Percentiles rank a stretch among this genome's conserved stretches.
phyloP scores from a whole-genome alignment of 2,888 invertebrate genomes.

The Hyposoter didymator region DNA sequence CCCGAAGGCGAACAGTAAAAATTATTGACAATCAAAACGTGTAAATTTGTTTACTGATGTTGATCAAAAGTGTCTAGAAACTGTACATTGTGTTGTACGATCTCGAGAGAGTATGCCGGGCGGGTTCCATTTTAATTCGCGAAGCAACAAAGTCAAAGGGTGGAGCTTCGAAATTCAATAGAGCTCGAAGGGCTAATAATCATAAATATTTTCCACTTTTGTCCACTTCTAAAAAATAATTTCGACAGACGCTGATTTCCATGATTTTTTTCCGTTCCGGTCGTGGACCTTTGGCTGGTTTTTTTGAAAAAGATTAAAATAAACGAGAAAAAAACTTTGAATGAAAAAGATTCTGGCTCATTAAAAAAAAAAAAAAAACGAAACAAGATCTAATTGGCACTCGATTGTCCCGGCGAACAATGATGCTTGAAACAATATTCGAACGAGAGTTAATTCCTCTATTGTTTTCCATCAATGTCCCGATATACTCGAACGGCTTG shows the following conservation, averaged over 20 bases:
- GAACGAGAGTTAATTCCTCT: conserved; percentile 67
- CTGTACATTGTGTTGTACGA: background rate
- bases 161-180: background rate
- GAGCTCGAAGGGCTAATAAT: background rate
- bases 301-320: background rate
- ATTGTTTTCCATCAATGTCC: conserved; percentile 71
- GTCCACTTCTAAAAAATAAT: background rate
- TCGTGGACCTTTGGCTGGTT: background rate
- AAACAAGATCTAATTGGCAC: conserved; percentile 52
- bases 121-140: background rate
- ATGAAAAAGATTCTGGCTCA: background rate
- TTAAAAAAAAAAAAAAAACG: background rate
- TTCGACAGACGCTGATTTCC: background rate
- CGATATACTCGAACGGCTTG: conserved; percentile 22
- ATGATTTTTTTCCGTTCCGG: background rate
- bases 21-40: background rate
- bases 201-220: background rate
- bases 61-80: background rate
- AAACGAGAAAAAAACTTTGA: background rate
- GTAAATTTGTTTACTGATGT: background rate
- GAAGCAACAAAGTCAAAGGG: background rate
- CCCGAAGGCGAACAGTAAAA: background rate
- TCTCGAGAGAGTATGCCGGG: background rate
- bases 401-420: background rate
- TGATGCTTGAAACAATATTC: conserved; percentile 45